Evolutionary conservation across 53 echinoderm and acorn worm species (phyloP), one percentile per base, ranked within the genome.

Genomic region (Mesocentrotus franciscanus): DNA sequence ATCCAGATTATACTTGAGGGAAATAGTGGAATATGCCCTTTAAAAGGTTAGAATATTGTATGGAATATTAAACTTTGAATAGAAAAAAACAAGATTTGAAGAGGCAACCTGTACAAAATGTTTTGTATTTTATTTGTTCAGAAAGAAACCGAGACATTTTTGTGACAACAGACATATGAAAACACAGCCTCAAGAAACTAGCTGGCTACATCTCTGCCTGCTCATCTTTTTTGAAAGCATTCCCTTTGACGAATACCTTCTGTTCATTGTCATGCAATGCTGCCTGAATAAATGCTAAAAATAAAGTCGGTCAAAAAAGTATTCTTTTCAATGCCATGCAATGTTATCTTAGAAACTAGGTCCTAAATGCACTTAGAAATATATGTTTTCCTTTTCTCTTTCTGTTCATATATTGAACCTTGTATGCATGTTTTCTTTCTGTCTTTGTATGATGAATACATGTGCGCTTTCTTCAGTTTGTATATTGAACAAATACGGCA

Each of bases 371-470:
- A 60, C 68, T 90, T 12, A 30, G 29, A 90, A 90, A 60, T 61
- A 61, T 17, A 66, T 32, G 90, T 61, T 62, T 24, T 66, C 42
- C 17, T 56, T 66, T 57, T 66, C 22, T 39, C 10, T 91, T 91
- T 62, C 66, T 91, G 91, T 66, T 36, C 68, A 91, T 91, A 91
- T 91, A n/a, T n/a, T n/a, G n/a, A 68, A 91, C 68, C 62, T 91
- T 68, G 68, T 35, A 27, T 59, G 60, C n/a, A 11, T n/a, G n/a
- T 29, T 26, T 16, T 90, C 17, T 90, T n/a, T 29, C 55, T 20
- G 42, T 84, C 27, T 10, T 11, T 27, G 36, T 39, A 81, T 29
- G 17, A 87, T 42, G 39, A 27, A 56, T 13, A 58, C n/a, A 3
- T 36, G 22, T 36, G 18, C 20, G 15, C 20, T 36, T 36, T 42